Percentiles rank a stretch among this genome's conserved stretches.
Evolutionary conservation across 2,797 vertebrate genomes (phyloP).

Genomic region (Paedocypris micromegethes): DNA sequence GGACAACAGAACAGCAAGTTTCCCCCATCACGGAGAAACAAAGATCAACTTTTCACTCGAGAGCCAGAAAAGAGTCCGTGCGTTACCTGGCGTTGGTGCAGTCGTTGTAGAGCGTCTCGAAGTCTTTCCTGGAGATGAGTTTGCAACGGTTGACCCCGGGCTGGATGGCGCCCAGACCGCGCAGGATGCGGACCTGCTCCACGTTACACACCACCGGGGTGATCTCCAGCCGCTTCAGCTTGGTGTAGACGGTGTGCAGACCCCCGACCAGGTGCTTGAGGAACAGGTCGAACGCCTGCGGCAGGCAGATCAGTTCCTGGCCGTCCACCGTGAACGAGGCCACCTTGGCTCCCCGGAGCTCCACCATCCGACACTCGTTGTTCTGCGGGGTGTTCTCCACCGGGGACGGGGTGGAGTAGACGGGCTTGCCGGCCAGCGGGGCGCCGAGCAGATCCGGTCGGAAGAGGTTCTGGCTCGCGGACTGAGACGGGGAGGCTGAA

Average conservation of each 20-base stretch:
- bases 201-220: slow-evolving; percentile 98
- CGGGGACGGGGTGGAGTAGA: slow-evolving; percentile 96
- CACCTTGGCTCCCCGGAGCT: slow-evolving; percentile 93
- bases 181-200: slow-evolving; percentile 97
- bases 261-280: slow-evolving; percentile 98
- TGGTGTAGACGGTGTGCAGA: slow-evolving; percentile 98
- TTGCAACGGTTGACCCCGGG: slow-evolving; percentile 98
- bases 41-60: neutral
- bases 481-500: slow-evolving; percentile 81
- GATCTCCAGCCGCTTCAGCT: slow-evolving; percentile 98
- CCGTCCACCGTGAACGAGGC: slow-evolving; percentile 97
- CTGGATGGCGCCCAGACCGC: slow-evolving; percentile 96
- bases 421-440: slow-evolving; percentile 82
- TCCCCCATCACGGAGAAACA: neutral
- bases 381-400: slow-evolving; percentile 98
- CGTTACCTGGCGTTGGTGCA: slow-evolving; percentile 96
- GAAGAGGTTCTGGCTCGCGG: slow-evolving; percentile 81
- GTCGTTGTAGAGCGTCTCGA: slow-evolving; percentile 98
- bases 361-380: slow-evolving; percentile 99
- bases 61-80: slow-evolving; percentile 14
- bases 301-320: slow-evolving; percentile 96
- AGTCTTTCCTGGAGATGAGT: slow-evolving; percentile 97
- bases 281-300: slow-evolving; percentile 98
- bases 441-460: slow-evolving; percentile 80
- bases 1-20: neutral